Percentiles rank a stretch among this genome's conserved stretches.
phyloP scores from a whole-genome alignment of 2,888 invertebrate genomes.

The Labia minor region DNA sequence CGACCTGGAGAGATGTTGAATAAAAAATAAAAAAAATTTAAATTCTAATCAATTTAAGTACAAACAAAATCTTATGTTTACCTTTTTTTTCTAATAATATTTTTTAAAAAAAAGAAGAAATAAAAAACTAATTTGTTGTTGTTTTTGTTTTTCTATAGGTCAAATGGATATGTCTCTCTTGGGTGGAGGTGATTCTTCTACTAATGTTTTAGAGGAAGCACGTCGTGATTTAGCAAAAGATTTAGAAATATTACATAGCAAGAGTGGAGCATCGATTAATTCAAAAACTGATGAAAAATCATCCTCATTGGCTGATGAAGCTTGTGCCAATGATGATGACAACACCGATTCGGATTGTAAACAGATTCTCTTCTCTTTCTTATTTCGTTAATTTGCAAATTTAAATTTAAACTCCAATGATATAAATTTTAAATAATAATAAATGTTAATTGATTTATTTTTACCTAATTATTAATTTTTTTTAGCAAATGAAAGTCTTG shows the following conservation, averaged over 20 bases:
- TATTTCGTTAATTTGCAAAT: too few relatives aligned
- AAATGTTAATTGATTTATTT: too few relatives aligned
- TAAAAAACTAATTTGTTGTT: neutral
- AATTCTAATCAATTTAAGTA: too few relatives aligned
- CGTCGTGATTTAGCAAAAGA: neutral
- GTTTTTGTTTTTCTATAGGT: neutral
- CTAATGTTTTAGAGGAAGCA: neutral
- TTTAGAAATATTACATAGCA: neutral
- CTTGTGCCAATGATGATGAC: neutral
- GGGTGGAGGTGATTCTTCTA: neutral
- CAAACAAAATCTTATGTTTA: too few relatives aligned
- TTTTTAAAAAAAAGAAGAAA: neutral
- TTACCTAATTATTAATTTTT: constrained; percentile 14
- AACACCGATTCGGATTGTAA: neutral
- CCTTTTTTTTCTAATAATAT: too few relatives aligned
- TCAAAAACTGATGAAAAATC: neutral
- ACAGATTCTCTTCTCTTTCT: too few relatives aligned
- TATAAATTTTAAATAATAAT: too few relatives aligned
- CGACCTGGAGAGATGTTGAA: too few relatives aligned
- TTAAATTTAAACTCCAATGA: too few relatives aligned
- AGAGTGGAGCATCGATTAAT: neutral
- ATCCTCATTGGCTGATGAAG: neutral
- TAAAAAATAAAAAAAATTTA: too few relatives aligned
- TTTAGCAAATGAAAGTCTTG: constrained; percentile 21
- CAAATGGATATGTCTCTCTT: neutral